phyloP scores from a whole-genome alignment of 2,888 invertebrate species.

The Axea sp. region DNA sequence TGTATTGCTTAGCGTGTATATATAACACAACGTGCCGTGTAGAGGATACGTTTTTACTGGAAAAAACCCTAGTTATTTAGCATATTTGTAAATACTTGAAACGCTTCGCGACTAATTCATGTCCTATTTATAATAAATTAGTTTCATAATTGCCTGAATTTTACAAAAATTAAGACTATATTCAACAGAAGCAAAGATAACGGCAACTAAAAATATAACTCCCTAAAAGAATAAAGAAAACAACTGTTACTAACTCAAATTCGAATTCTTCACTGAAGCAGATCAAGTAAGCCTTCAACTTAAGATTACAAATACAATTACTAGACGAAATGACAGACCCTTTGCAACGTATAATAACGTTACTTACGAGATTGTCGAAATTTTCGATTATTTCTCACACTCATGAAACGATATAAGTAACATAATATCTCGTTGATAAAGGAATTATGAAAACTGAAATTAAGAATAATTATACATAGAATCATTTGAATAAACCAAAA shows the following conservation, averaged over 20 bases:
- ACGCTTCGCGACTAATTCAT: constrained; percentile 55
- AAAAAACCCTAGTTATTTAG: constrained; percentile 55
- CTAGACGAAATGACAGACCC: constrained; percentile 35
- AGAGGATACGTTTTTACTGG: constrained; percentile 69
- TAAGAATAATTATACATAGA: constrained; percentile 38
- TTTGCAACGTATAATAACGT: constrained; percentile 41
- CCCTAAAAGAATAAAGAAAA: neutral
- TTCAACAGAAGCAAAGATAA: neutral
- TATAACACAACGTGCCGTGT: constrained; percentile 69
- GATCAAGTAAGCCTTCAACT: constrained; percentile 52
- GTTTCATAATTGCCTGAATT: constrained; percentile 29
- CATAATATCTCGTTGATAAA: constrained; percentile 8
- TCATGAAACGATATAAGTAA: constrained; percentile 23
- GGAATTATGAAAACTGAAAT: constrained; percentile 5
- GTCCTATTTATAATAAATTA: constrained; percentile 24
- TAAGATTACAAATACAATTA: constrained; percentile 39
- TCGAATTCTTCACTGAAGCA: constrained; percentile 54
- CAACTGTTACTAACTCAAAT: constrained; percentile 9
- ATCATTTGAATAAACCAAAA: constrained; percentile 25
- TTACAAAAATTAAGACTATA: neutral
- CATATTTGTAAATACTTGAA: constrained; percentile 59
- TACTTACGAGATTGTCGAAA: constrained; percentile 28
- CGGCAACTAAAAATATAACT: constrained; percentile 11
- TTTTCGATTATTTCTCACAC: constrained; percentile 17
- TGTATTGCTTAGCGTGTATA: constrained; percentile 70